phyloP scores from a whole-genome alignment of 2,113 vertebrate species.

The Mastomys natalensis region DNA sequence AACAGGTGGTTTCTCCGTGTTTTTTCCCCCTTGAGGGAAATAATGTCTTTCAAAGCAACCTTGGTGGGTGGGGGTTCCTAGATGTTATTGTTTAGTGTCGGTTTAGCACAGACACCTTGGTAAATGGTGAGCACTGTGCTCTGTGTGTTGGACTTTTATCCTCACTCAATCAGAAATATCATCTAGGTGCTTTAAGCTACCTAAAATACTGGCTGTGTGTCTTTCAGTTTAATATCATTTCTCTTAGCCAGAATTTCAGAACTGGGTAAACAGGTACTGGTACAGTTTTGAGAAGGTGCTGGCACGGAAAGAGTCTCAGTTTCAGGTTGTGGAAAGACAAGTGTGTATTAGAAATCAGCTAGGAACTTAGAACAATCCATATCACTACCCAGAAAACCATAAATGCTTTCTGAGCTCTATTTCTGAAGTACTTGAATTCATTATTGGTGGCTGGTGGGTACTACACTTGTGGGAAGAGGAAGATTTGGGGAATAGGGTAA shows the following conservation, averaged over 20 bases:
- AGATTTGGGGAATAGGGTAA: background rate
- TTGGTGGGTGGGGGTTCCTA: background rate
- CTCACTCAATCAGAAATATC: background rate
- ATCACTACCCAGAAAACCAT: background rate
- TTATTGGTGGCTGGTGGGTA: background rate
- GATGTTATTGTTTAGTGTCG: too few relatives aligned
- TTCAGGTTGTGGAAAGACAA: background rate
- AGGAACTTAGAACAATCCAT: background rate
- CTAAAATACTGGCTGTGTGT: background rate
- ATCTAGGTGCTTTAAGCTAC: background rate
- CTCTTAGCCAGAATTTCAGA: background rate
- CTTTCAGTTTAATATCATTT: background rate
- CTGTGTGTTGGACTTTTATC: background rate
- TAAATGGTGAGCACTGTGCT: background rate
- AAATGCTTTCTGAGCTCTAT: background rate
- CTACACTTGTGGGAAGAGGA: background rate
- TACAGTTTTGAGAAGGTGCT: background rate
- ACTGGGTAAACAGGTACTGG: background rate
- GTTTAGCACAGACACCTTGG: background rate
- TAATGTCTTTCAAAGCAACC: conserved; percentile 26
- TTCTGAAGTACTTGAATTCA: background rate
- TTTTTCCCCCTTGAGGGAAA: conserved; percentile 16
- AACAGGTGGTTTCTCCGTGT: conserved; percentile 3
- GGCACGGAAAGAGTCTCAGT: background rate
- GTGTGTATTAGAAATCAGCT: background rate